Evolutionary conservation across 1,140 invertebrate genomes (phyloP), one percentile per base, ranked within the genome.

Genomic region (Temnothorax curvispinosus): DNA sequence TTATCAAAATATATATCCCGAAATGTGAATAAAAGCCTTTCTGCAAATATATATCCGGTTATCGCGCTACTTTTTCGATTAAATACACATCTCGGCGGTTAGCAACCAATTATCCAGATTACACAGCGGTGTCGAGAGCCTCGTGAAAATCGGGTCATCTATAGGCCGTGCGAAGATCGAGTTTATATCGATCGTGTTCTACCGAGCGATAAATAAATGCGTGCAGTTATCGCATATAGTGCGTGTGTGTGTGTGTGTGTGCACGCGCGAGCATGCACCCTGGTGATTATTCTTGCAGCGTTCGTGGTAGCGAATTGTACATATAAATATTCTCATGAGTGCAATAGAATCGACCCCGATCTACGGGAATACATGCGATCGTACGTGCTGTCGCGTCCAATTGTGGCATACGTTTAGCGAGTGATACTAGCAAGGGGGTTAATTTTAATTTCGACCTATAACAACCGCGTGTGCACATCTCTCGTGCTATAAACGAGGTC

Each of bases 311-410:
- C 82, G 86, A 76, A 74, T 85, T 71, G 35, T 64, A 72, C 78
- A 91, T 91, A 91, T 91, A 91, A 91, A 91, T 89, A 88, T 86
- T 84, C 35, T 60, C 27, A 56, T 21, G 62, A 77, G 56, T 47
- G 58, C 60, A 74, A 72, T 71, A 56, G 72, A 88, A 90, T 88
- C 77, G 64, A 41, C 62, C 85, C 50, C 65, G 72, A 86, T 75
- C 62, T 74, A 50, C 38, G 38, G n/a, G 44, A 72, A 38, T 72
- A 35, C 72, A 58, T 38, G 50, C 67, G 56, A 72, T 50, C 50
- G 77, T 86, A 89, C 86, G 90, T 91, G 90, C 76, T 58, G 69
- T 50, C 64, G 88, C 76, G 76, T 78, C 54, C 69, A 62, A 62
- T 72, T 75, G 56, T 62, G 15, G 13, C n/a, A 27, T 77, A 54